Evolutionary conservation across 2,797 vertebrate species (phyloP).

Genomic region (Alouatta caraya): DNA sequence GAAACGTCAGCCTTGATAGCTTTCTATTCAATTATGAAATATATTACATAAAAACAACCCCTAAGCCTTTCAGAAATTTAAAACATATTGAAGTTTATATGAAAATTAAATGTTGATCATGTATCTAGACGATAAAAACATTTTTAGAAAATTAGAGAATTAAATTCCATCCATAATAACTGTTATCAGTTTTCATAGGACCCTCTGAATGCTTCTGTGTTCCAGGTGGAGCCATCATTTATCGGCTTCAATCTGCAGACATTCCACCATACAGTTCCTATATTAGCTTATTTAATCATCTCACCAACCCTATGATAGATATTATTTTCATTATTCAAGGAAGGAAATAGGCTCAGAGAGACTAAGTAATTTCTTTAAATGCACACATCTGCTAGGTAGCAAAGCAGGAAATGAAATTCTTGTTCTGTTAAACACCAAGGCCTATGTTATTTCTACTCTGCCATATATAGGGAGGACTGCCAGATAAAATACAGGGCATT

Average conservation of each 20-base stretch:
- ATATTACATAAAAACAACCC: not conserved
- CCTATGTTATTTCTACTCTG: not conserved
- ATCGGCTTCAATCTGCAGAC: not conserved
- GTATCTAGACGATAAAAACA: not conserved
- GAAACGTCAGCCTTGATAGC: not conserved
- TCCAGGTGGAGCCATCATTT: not conserved
- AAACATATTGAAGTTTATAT: conserved; percentile 18
- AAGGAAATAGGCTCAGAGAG: not conserved
- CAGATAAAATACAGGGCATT: not conserved
- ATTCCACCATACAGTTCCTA: not conserved
- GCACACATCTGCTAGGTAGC: not conserved
- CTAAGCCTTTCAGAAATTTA: not conserved
- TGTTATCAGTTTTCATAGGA: not conserved
- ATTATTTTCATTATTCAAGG: not conserved
- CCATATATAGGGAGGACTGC: not conserved
- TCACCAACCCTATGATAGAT: not conserved
- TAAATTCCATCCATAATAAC: not conserved
- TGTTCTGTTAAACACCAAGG: not conserved
- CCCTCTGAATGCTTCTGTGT: not conserved
- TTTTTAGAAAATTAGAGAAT: not conserved
- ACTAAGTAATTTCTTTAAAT: not conserved
- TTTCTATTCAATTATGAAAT: not conserved
- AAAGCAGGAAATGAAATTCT: not conserved
- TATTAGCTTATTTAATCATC: conserved; percentile 10
- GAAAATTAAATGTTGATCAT: conserved; percentile 1